Conservation (phyloP, 1,140 invertebrate genomes). For the Plectus sambesii region DNA sequence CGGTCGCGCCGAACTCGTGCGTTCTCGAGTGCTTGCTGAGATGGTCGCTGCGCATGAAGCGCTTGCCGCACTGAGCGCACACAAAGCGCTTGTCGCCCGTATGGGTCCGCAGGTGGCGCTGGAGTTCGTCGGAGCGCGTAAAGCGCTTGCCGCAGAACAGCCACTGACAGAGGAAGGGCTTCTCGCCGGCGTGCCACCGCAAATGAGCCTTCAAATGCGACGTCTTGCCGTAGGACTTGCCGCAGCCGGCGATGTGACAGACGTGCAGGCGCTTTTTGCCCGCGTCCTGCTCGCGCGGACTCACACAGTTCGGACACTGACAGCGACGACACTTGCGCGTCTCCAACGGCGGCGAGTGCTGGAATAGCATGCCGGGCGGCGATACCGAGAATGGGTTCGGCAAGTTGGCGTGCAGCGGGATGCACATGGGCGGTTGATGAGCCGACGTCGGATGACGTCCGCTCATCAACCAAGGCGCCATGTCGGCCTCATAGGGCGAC, state of each 20-base stretch:
- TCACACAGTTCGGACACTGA: no score
- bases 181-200: conserved; percentile 54
- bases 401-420: no score
- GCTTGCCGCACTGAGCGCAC: conserved; percentile 56
- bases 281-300: no score
- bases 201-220: conserved; percentile 64
- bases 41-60: conserved; percentile 85
- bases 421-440: no score
- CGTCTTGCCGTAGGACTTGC: conserved; percentile 92
- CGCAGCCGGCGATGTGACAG: conserved; percentile 87
- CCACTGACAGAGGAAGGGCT: conserved; percentile 56
- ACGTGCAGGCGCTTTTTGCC: conserved; percentile 81
- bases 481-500: no score
- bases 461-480: no score
- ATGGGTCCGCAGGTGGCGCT: conserved; percentile 60
- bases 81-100: conserved; percentile 73
- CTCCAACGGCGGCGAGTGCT: no score
- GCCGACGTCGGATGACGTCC: no score
- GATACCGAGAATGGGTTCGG: no score
- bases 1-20: no score
- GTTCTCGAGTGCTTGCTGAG: conserved; percentile 87
- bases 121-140: conserved; percentile 59
- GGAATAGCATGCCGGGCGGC: no score
- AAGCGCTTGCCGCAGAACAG: conserved; percentile 60
- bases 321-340: no score